Evolutionary conservation across 2,888 invertebrate species (phyloP).

Genomic region (Cartodere bifasciata): DNA sequence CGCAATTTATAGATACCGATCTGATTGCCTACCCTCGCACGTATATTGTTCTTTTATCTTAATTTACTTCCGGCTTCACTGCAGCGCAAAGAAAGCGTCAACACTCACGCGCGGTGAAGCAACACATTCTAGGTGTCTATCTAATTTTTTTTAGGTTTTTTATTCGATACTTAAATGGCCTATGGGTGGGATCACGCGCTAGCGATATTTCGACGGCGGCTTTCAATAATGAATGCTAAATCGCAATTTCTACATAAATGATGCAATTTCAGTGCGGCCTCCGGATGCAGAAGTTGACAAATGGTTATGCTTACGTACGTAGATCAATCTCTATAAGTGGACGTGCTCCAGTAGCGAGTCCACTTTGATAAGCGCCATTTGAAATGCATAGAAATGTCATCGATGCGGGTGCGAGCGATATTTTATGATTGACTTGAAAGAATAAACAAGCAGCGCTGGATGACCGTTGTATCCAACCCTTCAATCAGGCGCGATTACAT

Average conservation of each 20-base stretch:
- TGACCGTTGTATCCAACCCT: slow-evolving; percentile 21
- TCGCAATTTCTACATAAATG: no score
- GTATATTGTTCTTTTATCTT: slow-evolving; percentile 11
- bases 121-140: no score
- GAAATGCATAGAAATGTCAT: slow-evolving; percentile 36
- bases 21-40: slow-evolving; percentile 11
- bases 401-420: slow-evolving; percentile 31
- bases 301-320: slow-evolving; percentile 28
- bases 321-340: slow-evolving; percentile 30
- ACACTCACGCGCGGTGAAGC: no score
- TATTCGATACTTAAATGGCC: no score
- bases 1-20: no score
- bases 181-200: no score
- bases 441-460: slow-evolving; percentile 20
- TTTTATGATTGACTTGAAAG: slow-evolving; percentile 34
- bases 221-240: no score
- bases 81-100: slow-evolving; percentile 8
- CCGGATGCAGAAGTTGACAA: no score
- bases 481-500: no score
- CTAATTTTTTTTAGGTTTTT: no score
- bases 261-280: no score
- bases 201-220: no score
- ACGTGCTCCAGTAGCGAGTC: slow-evolving; percentile 16
- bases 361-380: slow-evolving; percentile 25
- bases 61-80: slow-evolving; percentile 11